phyloP scores from a whole-genome alignment of 2,797 vertebrate genomes.

The Melanotaenia boesemani region DNA sequence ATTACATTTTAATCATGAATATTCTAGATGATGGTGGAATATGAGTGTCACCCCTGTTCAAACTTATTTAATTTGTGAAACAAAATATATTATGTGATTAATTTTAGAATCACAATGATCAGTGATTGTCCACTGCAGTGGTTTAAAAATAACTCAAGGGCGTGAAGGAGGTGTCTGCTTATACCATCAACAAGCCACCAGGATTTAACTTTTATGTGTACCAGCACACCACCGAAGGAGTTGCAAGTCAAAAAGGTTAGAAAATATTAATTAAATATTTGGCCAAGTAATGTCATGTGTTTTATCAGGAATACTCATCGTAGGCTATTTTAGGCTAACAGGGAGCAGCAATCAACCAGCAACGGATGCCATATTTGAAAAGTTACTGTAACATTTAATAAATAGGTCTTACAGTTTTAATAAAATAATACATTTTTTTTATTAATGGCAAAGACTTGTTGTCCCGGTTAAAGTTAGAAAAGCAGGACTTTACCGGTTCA shows the following conservation, averaged over 20 bases:
- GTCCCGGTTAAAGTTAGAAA: neutral
- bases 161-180: neutral
- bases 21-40: too few relatives aligned
- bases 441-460: neutral
- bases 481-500: too few relatives aligned
- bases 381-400: neutral
- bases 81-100: neutral
- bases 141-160: conserved; percentile 16
- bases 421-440: neutral
- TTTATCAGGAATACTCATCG: neutral
- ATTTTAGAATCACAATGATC: neutral
- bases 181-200: neutral
- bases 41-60: neutral
- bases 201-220: neutral
- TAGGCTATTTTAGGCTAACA: neutral
- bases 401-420: neutral
- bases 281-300: neutral
- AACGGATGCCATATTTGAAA: neutral
- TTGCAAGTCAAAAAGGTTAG: neutral
- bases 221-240: neutral
- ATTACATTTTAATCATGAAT: too few relatives aligned
- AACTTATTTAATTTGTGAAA: neutral
- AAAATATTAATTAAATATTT: neutral
- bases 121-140: neutral
- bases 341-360: neutral